Conservation (phyloP, 1,140 invertebrate genomes). For the Pseudomyrmex cubaensis region DNA sequence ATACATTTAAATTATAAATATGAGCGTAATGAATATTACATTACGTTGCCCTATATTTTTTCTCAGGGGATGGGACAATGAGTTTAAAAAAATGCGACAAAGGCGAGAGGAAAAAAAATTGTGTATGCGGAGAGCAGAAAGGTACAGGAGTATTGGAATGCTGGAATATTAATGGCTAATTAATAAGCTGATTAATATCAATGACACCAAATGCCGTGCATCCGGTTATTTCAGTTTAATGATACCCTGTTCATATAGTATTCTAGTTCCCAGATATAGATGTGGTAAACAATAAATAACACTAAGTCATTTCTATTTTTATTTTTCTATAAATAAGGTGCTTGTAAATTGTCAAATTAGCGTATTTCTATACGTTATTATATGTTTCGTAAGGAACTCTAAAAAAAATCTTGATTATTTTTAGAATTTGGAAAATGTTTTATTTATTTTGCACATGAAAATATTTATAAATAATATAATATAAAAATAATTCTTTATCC, state of each 20-base stretch:
- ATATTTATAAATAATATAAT: not conserved
- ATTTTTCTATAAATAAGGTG: not conserved
- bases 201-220: conserved; percentile 33
- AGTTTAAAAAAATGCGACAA: conserved; percentile 26
- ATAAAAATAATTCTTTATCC: not conserved
- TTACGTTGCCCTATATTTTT: not conserved
- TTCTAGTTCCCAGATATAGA: not conserved
- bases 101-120: conserved; percentile 45
- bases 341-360: no score
- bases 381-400: not conserved
- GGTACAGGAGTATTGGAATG: conserved; percentile 11
- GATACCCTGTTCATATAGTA: conserved; percentile 18
- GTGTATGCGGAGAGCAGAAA: conserved; percentile 35
- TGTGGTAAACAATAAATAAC: conserved; percentile 12
- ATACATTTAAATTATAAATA: not conserved
- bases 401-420: not conserved
- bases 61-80: not conserved
- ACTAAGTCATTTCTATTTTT: not conserved
- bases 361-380: no score
- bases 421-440: not conserved
- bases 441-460: not conserved
- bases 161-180: conserved; percentile 58
- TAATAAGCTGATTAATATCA: conserved; percentile 60
- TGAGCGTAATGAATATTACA: not conserved
- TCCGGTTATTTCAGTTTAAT: conserved; percentile 37